Evolutionary conservation across 2,888 invertebrate species (phyloP), one percentile per base, ranked within the genome.

Genomic region (Belgica antarctica): DNA sequence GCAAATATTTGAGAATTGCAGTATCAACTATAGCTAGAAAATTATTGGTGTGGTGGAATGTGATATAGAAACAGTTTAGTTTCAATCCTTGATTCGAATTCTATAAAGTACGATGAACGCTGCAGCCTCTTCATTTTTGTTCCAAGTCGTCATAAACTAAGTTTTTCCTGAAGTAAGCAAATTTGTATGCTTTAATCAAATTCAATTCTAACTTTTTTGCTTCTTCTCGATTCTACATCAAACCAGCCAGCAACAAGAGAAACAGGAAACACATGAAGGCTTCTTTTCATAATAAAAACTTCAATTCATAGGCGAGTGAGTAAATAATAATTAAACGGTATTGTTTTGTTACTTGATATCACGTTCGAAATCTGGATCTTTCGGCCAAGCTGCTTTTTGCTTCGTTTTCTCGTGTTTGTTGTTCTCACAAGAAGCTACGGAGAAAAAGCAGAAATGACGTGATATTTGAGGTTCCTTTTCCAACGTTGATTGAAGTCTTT

Each of bases 341-440:
- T 66, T 66, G 65, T 66, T 66, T 66, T 47, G 65, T 25, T 27
- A 66, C 47, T 47, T 66, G 65, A 66, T 66, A 66, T 66, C 65
- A 41, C 34, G 41, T 41, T 41, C 12, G 28, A 36, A 28, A 63
- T 63, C 63, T 41, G 28, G 28, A 27, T 66, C 24, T 61, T 61
- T 15, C 4, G 19, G 17, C n/a, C 5, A 17, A 17, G 61, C 7
- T 61, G 5, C n/a, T 27, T 61, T 25, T 61, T 61, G 2, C 57
- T 19, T 12, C 19, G 7, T 15, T 12, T 41, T 41, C 15, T 10
- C 15, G 10, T 57, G 19, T 57, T 57, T 19, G 24, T 22, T 62
- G 24, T 62, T 62, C 62, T 62, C 62, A 62, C 62, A 27, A n/a
- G 57, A 31, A 31, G n/a, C 25, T 17, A 7, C 25, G 31, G 31